Percentiles rank a stretch among this genome's conserved stretches.
Conservation (phyloP, 2,888 invertebrate genomes). For the Aspidiotus rigidus region DNA sequence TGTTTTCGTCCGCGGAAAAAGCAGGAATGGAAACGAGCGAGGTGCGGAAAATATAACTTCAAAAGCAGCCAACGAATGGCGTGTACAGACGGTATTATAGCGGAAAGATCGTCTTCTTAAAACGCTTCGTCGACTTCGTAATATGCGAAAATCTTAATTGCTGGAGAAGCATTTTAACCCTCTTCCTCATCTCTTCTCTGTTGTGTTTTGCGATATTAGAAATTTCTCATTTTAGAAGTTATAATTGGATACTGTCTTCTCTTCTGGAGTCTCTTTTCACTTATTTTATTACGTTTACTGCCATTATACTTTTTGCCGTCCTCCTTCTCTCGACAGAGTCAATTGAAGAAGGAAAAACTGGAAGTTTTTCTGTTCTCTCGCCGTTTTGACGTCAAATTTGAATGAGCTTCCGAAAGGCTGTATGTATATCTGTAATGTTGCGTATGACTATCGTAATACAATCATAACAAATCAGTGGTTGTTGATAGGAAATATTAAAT, state of each 20-base stretch:
- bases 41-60: constrained; percentile 16
- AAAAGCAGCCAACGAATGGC: constrained; percentile 9
- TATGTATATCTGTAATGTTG: no score
- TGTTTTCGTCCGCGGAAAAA: constrained; percentile 10
- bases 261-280: constrained; percentile 14
- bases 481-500: constrained; percentile 2
- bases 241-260: constrained; percentile 31
- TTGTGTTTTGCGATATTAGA: constrained; percentile 21
- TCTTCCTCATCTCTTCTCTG: constrained; percentile 2
- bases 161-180: constrained; percentile 21
- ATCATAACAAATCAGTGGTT: background rate
- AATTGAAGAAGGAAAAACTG: no score
- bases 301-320: constrained; percentile 6
- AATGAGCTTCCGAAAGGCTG: no score
- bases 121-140: constrained; percentile 31
- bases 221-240: constrained; percentile 34
- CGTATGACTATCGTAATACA: no score
- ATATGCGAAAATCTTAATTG: constrained; percentile 34
- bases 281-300: constrained; percentile 21
- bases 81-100: background rate
- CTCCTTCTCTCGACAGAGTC: background rate
- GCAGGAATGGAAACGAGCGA: constrained; percentile 14
- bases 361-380: constrained; percentile 11
- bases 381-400: background rate
- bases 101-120: constrained; percentile 27